Evolutionary conservation across 2,113 vertebrate genomes (phyloP).

Genomic region (Daboia siamensis): DNA sequence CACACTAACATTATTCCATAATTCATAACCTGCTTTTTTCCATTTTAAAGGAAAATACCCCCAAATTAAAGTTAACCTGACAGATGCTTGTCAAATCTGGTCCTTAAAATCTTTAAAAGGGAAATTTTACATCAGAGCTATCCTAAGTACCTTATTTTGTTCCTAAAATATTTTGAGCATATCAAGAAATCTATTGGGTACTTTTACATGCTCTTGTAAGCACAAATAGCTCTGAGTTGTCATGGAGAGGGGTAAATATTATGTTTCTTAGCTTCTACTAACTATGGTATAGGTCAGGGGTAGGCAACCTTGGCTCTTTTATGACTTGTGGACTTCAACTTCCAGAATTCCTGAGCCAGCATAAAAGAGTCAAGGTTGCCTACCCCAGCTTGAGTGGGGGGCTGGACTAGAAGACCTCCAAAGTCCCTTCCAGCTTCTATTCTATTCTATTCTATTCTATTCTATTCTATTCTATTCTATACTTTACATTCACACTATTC

Average conservation of each 20-base stretch:
- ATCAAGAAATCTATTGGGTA: not conserved
- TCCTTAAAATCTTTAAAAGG: not conserved
- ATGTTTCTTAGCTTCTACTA: not conserved
- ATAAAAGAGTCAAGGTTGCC: too few relatives aligned
- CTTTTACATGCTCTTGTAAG: not conserved
- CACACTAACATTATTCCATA: conserved; percentile 45
- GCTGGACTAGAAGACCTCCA: too few relatives aligned
- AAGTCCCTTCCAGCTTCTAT: too few relatives aligned
- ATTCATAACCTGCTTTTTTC: not conserved
- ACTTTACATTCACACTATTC: not conserved
- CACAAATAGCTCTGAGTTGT: not conserved
- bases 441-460: too few relatives aligned
- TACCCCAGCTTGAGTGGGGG: too few relatives aligned
- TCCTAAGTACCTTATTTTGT: not conserved
- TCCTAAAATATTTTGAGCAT: not conserved
- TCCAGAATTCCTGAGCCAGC: too few relatives aligned
- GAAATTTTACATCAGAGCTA: not conserved
- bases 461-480: too few relatives aligned
- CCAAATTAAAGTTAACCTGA: not conserved
- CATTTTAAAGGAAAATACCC: not conserved
- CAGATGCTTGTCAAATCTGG: not conserved
- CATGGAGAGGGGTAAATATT: not conserved
- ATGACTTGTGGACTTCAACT: too few relatives aligned
- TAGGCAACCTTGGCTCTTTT: too few relatives aligned
- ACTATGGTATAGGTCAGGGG: too few relatives aligned